Evolutionary conservation across 2,113 vertebrate species (phyloP).

Genomic region (Antigone vipio): DNA sequence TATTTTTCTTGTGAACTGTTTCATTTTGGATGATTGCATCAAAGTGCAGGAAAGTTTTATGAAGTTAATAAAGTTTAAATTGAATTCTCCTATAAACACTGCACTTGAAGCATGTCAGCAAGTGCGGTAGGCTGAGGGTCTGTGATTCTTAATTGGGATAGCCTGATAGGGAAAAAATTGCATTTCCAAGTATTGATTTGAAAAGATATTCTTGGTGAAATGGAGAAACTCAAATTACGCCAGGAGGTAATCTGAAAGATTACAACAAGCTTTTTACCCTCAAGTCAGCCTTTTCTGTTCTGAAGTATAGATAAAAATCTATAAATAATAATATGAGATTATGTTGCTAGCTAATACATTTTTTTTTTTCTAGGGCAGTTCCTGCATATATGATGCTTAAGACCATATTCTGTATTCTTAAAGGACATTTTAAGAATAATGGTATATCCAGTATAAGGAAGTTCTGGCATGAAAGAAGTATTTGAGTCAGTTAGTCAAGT

Average conservation of each 20-base stretch:
- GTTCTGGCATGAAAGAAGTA: not conserved
- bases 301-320: not conserved
- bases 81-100: not conserved
- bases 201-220: not conserved
- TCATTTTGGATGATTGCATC: not conserved
- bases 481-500: not conserved
- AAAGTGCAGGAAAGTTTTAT: not conserved
- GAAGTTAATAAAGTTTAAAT: not conserved
- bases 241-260: not conserved
- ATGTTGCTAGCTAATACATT: not conserved
- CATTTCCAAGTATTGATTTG: not conserved
- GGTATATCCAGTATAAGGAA: not conserved
- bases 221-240: not conserved
- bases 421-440: not conserved
- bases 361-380: not conserved
- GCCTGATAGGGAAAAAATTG: not conserved
- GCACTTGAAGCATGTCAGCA: not conserved
- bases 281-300: not conserved
- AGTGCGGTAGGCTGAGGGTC: not conserved
- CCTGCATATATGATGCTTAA: not conserved
- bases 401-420: not conserved
- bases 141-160: not conserved
- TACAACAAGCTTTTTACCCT: not conserved
- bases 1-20: not conserved
- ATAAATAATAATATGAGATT: not conserved